Evolutionary conservation across 2,797 vertebrate genomes (phyloP).

Genomic region (Cyclura pinguis): DNA sequence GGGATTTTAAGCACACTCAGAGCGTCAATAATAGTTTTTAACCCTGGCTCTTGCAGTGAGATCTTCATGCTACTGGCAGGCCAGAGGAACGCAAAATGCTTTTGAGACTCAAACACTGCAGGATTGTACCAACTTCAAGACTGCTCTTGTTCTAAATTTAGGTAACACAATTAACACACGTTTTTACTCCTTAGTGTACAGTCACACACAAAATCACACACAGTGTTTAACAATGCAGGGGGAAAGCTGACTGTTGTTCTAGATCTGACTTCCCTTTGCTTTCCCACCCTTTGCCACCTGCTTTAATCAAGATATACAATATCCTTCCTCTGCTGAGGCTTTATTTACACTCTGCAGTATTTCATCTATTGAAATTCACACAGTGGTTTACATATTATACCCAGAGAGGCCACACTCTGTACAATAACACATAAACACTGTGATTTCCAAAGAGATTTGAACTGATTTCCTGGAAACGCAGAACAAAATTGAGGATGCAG

Average conservation of each 20-base stretch:
- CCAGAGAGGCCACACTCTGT: not conserved
- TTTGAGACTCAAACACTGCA: not conserved
- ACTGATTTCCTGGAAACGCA: constrained; percentile 48
- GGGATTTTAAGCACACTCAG: not conserved
- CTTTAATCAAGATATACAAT: constrained; percentile 21
- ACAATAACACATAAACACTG: constrained; percentile 49
- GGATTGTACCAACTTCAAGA: not conserved
- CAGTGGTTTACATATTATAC: constrained; percentile 46
- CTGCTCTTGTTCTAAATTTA: not conserved
- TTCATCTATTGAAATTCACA: constrained; percentile 47
- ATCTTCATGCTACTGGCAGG: not conserved
- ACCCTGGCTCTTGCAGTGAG: not conserved
- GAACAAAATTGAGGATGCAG: constrained; percentile 40
- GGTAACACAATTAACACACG: constrained; percentile 15
- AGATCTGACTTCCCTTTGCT: constrained; percentile 1
- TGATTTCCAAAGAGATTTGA: constrained; percentile 56
- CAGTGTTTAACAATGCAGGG: not conserved
- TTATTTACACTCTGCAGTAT: constrained; percentile 49
- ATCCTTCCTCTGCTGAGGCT: constrained; percentile 4
- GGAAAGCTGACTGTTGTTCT: constrained; percentile 8
- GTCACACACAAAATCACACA: constrained; percentile 12
- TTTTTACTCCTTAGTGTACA: constrained; percentile 57
- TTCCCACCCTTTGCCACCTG: not conserved
- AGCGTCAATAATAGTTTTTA: not conserved
- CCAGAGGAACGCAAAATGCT: constrained; percentile 1